Evolutionary conservation across 2,797 vertebrate species (phyloP).

Genomic region (Cirrhinus mrigala): DNA sequence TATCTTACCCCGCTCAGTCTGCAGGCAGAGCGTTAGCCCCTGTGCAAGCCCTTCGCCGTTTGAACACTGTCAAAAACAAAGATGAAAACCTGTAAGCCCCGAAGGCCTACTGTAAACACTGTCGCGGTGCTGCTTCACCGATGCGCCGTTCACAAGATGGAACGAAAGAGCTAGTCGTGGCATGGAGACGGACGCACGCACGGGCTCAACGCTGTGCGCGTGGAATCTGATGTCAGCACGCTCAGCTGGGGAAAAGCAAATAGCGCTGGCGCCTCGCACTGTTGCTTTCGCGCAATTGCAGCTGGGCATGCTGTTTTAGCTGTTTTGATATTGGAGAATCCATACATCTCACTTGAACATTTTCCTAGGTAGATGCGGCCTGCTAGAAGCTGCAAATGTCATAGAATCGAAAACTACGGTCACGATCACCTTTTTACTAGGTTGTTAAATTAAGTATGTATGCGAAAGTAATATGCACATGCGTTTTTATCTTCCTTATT

Average conservation of each 20-base stretch:
- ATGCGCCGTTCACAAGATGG: slow-evolving; percentile 79
- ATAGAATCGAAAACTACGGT: neutral
- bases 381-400: neutral
- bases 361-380: neutral
- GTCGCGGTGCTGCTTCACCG: slow-evolving; percentile 63
- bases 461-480: neutral
- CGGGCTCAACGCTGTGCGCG: slow-evolving; percentile 75
- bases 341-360: neutral
- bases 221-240: slow-evolving; percentile 83
- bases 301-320: neutral
- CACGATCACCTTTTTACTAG: neutral
- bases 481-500: neutral
- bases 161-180: slow-evolving; percentile 83
- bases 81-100: slow-evolving; percentile 60
- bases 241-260: slow-evolving; percentile 54
- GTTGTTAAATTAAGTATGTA: neutral
- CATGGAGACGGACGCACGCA: slow-evolving; percentile 79
- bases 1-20: slow-evolving; percentile 72
- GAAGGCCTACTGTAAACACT: slow-evolving; percentile 67
- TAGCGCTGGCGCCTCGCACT: slow-evolving; percentile 64
- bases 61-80: slow-evolving; percentile 62
- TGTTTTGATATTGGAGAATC: neutral
- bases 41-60: slow-evolving; percentile 64
- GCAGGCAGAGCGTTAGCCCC: slow-evolving; percentile 65
- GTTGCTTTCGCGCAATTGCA: slow-evolving; percentile 64